phyloP scores from a whole-genome alignment of 1,140 invertebrate species.

The Heliconius himera region DNA sequence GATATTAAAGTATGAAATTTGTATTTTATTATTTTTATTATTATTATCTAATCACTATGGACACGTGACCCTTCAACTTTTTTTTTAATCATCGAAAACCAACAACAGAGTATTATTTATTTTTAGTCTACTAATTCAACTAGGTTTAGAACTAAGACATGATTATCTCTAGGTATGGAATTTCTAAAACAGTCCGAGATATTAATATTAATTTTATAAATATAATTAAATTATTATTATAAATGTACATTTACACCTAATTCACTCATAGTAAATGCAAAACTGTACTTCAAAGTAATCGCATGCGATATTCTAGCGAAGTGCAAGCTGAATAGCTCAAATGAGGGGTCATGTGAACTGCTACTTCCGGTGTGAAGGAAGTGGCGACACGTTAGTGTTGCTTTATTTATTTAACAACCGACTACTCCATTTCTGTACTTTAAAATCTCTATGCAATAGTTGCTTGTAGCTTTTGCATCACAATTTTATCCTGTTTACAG shows the following conservation, averaged over 20 bases:
- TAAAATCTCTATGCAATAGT: background rate
- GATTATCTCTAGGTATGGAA: too few relatives aligned
- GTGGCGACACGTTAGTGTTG: background rate
- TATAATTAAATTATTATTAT: background rate
- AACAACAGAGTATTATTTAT: too few relatives aligned
- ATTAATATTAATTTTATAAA: too few relatives aligned
- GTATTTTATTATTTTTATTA: too few relatives aligned
- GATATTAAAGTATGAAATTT: too few relatives aligned
- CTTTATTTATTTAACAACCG: background rate
- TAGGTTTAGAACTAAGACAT: too few relatives aligned
- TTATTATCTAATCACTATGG: too few relatives aligned
- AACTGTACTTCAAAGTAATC: background rate
- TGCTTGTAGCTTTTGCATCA: background rate
- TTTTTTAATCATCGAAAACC: too few relatives aligned
- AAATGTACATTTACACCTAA: background rate
- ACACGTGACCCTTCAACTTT: too few relatives aligned
- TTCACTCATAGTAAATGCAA: background rate
- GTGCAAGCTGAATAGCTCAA: background rate
- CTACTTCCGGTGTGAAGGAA: background rate
- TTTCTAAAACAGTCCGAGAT: too few relatives aligned
- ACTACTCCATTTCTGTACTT: background rate
- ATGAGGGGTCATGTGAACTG: background rate
- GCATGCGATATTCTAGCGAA: background rate
- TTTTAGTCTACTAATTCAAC: too few relatives aligned
- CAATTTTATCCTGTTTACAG: too few relatives aligned